Percentiles rank a stretch among this genome's conserved stretches.
phyloP scores from a whole-genome alignment of 2,888 invertebrate genomes.

The Unio pictorum region DNA sequence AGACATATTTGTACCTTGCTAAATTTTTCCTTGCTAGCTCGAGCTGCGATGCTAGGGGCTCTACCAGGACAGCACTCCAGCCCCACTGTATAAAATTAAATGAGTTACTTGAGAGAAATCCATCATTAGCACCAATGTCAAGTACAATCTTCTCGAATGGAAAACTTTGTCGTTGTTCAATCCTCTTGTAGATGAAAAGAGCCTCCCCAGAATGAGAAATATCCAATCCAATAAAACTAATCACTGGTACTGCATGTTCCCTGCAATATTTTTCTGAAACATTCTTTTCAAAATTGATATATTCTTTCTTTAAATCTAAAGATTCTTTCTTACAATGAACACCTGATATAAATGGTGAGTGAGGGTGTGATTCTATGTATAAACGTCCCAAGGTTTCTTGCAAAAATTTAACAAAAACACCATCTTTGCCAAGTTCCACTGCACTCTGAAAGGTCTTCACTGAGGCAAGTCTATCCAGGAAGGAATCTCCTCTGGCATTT shows the following conservation, averaged over 20 bases:
- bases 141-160: conserved; percentile 43
- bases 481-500: conserved; percentile 18
- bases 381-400: conserved; percentile 52
- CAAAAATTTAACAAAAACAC: conserved; percentile 41
- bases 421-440: conserved; percentile 43
- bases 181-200: conserved; percentile 43
- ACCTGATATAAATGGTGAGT: not conserved
- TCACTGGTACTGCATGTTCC: not conserved
- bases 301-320: conserved; percentile 8
- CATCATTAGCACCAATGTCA: conserved; percentile 64
- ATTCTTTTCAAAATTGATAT: conserved; percentile 5
- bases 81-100: conserved; percentile 62
- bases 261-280: conserved; percentile 4
- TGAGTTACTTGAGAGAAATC: conserved; percentile 59
- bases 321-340: not conserved
- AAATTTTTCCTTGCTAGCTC: conserved; percentile 45
- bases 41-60: conserved; percentile 50
- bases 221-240: conserved; percentile 45
- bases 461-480: conserved; percentile 36
- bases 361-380: conserved; percentile 34
- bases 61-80: conserved; percentile 62
- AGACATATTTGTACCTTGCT: conserved; percentile 32
- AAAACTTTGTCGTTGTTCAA: conserved; percentile 24
- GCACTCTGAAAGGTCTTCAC: conserved; percentile 22
- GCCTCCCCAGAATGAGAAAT: conserved; percentile 57